Evolutionary conservation across 2,113 vertebrate species (phyloP), one percentile per base, ranked within the genome.

Genomic region (Hiodon tergisus): DNA sequence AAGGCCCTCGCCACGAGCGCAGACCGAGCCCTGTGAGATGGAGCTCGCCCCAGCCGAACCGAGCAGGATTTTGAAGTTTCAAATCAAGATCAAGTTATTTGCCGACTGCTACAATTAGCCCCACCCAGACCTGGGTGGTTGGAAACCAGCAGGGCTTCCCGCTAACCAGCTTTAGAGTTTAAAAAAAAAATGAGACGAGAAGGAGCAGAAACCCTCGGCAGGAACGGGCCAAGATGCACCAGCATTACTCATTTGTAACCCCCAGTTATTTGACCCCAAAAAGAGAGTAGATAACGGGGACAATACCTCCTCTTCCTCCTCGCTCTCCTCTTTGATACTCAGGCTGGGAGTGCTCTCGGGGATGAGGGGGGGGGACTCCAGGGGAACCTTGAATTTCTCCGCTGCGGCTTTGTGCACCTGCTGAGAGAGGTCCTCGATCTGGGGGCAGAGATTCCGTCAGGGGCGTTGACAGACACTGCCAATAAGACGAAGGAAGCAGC

Each of bases 361-460:
- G 46, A 91, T 87, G 14, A 96, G 83, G 0, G 93, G 87, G 0
- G 94, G 91, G 1, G 94, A 91, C 77, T 95, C 93, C n/a, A 95
- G 86, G 2, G 97, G 96, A 79, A 99, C 94, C 88, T 96, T 99
- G 87, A 99, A 99, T 89, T 99, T 99, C 88, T 97, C 96, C 0
- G 96, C 96, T 0, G 97, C 96, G 0, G 95, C 97, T 76, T 97
- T 96, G 89, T 99, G 97, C 78, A 94, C 96, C 86, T 99, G 97
- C 82, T 99, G 96, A 1, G 97, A 97, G 16, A 99, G 88, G 83
- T 99, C 96, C 85, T 99, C 96, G 1, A 99, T 98, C 97, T 99
- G 80, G 59, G 17, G 11, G 61, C 58, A 55, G 61, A 67, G 16
- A 61, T 31, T 63, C 2, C 3, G 9, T 31, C 13, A 14, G 3